Percentiles rank a stretch among this genome's conserved stretches.
Evolutionary conservation across 2,888 invertebrate species (phyloP).

Genomic region (Baronia brevicornis): DNA sequence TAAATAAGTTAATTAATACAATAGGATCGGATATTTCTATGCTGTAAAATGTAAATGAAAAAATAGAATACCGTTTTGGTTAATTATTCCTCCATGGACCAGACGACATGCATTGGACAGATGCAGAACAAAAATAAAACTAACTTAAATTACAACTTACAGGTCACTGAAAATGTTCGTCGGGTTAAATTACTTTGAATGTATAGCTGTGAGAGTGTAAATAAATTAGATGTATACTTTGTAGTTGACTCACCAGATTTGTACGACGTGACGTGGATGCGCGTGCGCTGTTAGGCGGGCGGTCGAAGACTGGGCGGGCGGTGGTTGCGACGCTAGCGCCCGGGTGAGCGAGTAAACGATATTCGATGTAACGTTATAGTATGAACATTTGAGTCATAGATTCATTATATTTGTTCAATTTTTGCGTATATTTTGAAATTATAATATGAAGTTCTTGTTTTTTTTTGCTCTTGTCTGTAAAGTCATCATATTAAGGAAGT

Average conservation of each 20-base stretch:
- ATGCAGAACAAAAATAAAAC: constrained; percentile 36
- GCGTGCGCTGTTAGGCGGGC: constrained; percentile 63
- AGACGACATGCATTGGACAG: constrained; percentile 32
- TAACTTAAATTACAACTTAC: constrained; percentile 11
- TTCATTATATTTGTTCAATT: constrained; percentile 9
- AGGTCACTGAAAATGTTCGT: constrained; percentile 16
- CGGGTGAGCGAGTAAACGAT: constrained; percentile 20
- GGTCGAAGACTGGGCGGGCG: constrained; percentile 69
- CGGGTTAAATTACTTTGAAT: constrained; percentile 1
- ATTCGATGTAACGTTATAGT: constrained; percentile 22
- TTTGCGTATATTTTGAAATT: too few relatives aligned
- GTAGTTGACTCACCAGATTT: constrained; percentile 40
- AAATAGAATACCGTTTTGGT: constrained; percentile 47
- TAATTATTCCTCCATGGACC: constrained; percentile 40
- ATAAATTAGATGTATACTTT: constrained; percentile 5
- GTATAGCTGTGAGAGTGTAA: constrained; percentile 17
- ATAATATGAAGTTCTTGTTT: too few relatives aligned
- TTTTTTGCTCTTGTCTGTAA: too few relatives aligned
- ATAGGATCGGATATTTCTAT: too few relatives aligned
- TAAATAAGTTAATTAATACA: too few relatives aligned
- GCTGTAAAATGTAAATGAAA: constrained; percentile 29
- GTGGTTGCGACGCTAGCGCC: constrained; percentile 34
- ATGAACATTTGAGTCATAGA: constrained; percentile 21
- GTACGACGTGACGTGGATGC: constrained; percentile 24
- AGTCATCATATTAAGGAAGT: too few relatives aligned